A percentile compares a stretch with the other conserved stretches of the same genome.
phyloP scores from a whole-genome alignment of 2,797 vertebrate species.

The Pithecia hirsuta region DNA sequence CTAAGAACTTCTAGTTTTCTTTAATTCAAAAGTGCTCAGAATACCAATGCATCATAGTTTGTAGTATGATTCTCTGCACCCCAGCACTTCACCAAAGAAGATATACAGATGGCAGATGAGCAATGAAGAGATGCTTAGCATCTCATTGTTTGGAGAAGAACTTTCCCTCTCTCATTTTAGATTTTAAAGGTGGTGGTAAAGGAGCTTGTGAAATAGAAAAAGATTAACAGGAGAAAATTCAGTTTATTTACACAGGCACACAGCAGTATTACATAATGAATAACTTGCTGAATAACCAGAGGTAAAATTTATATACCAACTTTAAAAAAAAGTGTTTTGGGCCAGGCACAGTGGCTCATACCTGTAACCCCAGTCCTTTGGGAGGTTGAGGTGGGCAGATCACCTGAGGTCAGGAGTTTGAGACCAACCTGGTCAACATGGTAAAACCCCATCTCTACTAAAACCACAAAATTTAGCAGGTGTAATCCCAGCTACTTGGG shows the following conservation, averaged over 20 bases:
- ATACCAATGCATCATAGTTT: background rate
- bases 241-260: background rate
- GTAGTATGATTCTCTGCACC: background rate
- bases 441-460: no score
- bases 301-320: background rate
- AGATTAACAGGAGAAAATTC: background rate
- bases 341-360: fast-evolving
- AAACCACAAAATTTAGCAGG: no score
- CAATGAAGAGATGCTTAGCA: background rate
- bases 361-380: no score
- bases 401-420: no score
- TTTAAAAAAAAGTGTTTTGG: background rate
- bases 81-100: background rate
- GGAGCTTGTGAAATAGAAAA: background rate
- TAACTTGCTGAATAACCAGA: background rate
- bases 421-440: no score
- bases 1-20: background rate
- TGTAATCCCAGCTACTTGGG: no score
- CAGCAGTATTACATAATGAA: background rate
- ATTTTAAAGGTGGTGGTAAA: background rate
- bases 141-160: background rate
- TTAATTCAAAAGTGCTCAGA: background rate
- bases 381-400: no score
- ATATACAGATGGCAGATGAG: background rate
- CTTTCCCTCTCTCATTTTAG: background rate